Base-by-base conservation (phyloP, 1,140 invertebrate species). In the Andrena cerasifolii region DNA sequence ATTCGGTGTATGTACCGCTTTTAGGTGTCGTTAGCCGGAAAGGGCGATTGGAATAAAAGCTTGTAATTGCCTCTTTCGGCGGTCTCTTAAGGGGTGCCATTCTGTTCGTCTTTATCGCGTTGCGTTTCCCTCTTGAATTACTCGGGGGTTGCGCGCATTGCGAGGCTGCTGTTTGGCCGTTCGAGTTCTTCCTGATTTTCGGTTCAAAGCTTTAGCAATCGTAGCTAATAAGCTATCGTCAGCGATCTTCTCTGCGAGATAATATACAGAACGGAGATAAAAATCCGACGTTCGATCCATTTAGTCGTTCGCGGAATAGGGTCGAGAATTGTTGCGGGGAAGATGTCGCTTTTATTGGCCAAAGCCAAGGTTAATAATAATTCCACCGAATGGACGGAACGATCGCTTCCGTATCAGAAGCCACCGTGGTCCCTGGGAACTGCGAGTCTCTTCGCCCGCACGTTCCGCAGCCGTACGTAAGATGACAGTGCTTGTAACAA, bases 21-120 rank as follows among this genome's bases (percentile, higher is more conserved):
- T 77, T 77, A 77, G 67, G 66, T 71, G 45, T 53, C 26, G 66
- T 77, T 70, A 61, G 62, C 56, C 26, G 16, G 75, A 62, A 14
- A 3, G 33, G n/a, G 3, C 75, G 24, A 71, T 77, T 43, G 56
- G 54, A 53, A 77, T 77, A 62, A 62, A 62, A 77, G 67, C 66
- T 54, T 45, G 56, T 71, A 77, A 77, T 77, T 54, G 75, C 16
- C 75, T 53, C 18, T 16, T 61, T 71, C 24, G 26, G 49, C 1
- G 21, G 24, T 47, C 21, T 10, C 18, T 21, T 43, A 5, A 6
- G 40, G 62, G 28, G 18, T n/a, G 8, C 45, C 51, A 24, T 56
- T 58, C 33, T 24, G 28, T 67, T 75, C 54, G 43, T 67, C 53
- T 49, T 16, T 28, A 56, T 33, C 40, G 14, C 18, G 61, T 6